Evolutionary conservation across 2,888 invertebrate genomes (phyloP).

Genomic region (Oscheius onirici): DNA sequence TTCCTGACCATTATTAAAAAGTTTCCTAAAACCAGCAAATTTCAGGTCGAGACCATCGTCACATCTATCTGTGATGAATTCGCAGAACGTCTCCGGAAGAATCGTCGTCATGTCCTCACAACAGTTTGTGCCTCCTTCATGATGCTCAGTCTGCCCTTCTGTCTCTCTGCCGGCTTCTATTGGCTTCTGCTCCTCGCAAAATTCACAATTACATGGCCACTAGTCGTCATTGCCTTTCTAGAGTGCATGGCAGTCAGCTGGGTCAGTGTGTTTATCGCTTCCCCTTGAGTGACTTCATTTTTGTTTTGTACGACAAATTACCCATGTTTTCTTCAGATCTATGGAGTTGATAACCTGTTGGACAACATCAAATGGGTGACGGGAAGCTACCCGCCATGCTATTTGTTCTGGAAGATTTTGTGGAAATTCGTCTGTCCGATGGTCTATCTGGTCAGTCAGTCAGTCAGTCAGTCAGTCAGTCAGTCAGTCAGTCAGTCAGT

Average conservation of each 20-base stretch:
- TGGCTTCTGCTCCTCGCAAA: slow-evolving; percentile 75
- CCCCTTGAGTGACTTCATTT: background rate
- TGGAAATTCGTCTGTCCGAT: slow-evolving; percentile 82
- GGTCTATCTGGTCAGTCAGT: slow-evolving; percentile 78
- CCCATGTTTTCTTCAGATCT: slow-evolving; percentile 36
- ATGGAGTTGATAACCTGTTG: slow-evolving; percentile 74
- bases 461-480: background rate
- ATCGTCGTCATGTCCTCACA: slow-evolving; percentile 63
- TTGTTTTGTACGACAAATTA: background rate
- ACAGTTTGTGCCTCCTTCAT: slow-evolving; percentile 64
- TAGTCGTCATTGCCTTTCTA: slow-evolving; percentile 77
- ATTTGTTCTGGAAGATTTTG: slow-evolving; percentile 80
- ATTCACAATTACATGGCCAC: slow-evolving; percentile 75
- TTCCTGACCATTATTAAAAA: too few relatives aligned
- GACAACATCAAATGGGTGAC: slow-evolving; percentile 77
- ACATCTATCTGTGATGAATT: slow-evolving; percentile 76
- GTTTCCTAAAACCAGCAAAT: too few relatives aligned
- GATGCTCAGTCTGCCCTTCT: slow-evolving; percentile 66
- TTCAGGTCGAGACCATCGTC: slow-evolving; percentile 75
- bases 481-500: too few relatives aligned
- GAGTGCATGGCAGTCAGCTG: slow-evolving; percentile 75
- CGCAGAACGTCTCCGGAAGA: slow-evolving; percentile 72
- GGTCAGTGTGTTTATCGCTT: slow-evolving; percentile 62
- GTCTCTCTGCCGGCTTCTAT: slow-evolving; percentile 73
- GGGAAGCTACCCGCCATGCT: slow-evolving; percentile 76